Base-by-base conservation (phyloP, 2,113 vertebrate species). In the Hemichromis elongatus region DNA sequence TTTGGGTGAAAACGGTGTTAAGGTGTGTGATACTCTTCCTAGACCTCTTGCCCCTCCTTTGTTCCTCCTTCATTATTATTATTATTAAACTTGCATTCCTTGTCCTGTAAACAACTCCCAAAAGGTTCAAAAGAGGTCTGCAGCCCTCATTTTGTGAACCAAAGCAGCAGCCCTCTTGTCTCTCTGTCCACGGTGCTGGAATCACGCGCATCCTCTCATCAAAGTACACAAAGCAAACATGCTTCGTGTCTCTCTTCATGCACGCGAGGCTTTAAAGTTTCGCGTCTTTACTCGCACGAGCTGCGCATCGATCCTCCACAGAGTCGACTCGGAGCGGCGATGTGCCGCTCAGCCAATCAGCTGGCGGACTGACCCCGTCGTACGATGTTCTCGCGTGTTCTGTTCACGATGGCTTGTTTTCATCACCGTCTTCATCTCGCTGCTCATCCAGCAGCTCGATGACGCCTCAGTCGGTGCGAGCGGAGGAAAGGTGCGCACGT, bases 351-450 rank as follows among this genome's bases (percentile, higher is more conserved):
- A 83, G 86, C 93, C 94, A 95, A 95, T 95, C 93, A 89, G 89
- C 86, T 83, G 77, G 8, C 42, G 2, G 7, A 68, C 63, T 80
- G 35, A 7, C 79, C 63, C 75, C 3, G 84, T 88, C 91, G 73
- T 86, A 83, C 83, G 89, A 93, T 84, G 81, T 18, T 92, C 94
- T 93, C 92, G 87, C 88, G 91, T 83, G 92, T 91, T 94, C 89
- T 89, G 81, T 59, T 85, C 89, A 52, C 92, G 55, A 35, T 52
- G 86, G n/a, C 82, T 92, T 90, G 90, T 92, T 93, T 89, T 93
- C 89, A 80, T 90, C 90, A 19, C 12, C 47, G 14, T 50, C 68
- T 75, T 75, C 68, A 24, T 10, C 75, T 37, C 56, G 45, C 80
- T 68, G 79, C 78, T 57, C 89, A 7, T 68, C 82, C 77, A 11